Percentiles rank a stretch among this genome's conserved stretches.
These are phyloP conservation scores for Mnemiopsis leidyi DNA, from an alignment of 37 sponge, comb jelly and placozoan species.

Conservation along the genomic window DNA sequence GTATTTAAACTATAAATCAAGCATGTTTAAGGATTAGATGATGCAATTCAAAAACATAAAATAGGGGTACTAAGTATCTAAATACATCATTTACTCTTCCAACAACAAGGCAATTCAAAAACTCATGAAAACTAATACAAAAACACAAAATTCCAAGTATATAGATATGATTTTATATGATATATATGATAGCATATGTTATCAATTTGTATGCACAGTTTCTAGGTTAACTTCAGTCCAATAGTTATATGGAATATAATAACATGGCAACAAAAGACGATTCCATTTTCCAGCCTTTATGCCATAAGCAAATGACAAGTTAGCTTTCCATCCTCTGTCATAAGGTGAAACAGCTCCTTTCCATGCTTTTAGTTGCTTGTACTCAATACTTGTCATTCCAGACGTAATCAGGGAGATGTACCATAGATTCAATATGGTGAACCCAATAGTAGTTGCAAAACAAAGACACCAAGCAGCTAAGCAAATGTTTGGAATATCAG, in stretches of 20 bases:
- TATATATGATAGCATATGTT: too few relatives aligned
- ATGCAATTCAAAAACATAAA: too few relatives aligned
- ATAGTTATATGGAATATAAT: conserved; percentile 29
- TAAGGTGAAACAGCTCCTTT: conserved; percentile 58
- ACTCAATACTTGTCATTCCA: conserved; percentile 58
- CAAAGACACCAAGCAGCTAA: neutral
- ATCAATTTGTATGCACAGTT: too few relatives aligned
- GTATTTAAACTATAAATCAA: too few relatives aligned
- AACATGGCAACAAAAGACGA: neutral
- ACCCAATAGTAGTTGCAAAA: neutral
- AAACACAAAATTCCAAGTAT: too few relatives aligned
- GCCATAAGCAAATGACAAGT: neutral
- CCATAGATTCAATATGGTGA: conserved; percentile 34
- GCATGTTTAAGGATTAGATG: too few relatives aligned
- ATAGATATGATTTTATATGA: too few relatives aligned
- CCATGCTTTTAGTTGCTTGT: conserved; percentile 57
- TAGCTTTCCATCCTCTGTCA: conserved; percentile 5
- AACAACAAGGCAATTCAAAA: too few relatives aligned
- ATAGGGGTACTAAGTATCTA: too few relatives aligned
- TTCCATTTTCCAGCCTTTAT: neutral
- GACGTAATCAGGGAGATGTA: neutral
- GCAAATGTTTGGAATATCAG: conserved; percentile 6
- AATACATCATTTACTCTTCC: too few relatives aligned
- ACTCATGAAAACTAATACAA: too few relatives aligned
- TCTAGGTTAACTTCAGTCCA: conserved; percentile 21